Conservation (phyloP, 2,113 vertebrate species). For the Vimba vimba region DNA sequence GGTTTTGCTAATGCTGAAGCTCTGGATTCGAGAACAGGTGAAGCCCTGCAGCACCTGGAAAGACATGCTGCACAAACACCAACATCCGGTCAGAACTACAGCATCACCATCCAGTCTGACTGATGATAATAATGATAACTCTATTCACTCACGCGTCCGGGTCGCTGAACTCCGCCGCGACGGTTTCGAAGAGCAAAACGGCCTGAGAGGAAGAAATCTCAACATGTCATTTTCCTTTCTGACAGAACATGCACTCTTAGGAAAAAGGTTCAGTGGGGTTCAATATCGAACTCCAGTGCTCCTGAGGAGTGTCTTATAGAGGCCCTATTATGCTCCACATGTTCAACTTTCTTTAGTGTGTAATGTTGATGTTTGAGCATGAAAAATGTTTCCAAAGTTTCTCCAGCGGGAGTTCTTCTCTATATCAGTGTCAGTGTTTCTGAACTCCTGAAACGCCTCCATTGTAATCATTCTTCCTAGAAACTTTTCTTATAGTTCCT, state of each 20-base stretch:
- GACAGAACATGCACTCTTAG: neutral
- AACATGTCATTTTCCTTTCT: neutral
- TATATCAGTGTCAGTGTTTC: no score
- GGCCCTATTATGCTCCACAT: no score
- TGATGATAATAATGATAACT: neutral
- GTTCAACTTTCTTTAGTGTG: no score
- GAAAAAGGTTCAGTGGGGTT: neutral
- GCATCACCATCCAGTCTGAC: neutral
- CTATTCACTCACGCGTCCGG: slow-evolving; percentile 62
- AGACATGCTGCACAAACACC: slow-evolving; percentile 66
- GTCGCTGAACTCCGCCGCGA: slow-evolving; percentile 58
- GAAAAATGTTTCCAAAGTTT: no score
- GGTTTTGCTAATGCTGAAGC: slow-evolving; percentile 33
- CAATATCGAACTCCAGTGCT: no score
- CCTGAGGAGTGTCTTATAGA: no score
- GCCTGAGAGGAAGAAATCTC: slow-evolving; percentile 55
- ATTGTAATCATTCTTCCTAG: no score
- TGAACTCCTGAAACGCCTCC: no score
- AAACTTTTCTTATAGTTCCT: no score
- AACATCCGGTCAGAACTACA: neutral
- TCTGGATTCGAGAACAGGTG: slow-evolving; percentile 67
- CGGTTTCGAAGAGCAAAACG: slow-evolving; percentile 66
- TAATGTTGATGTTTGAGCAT: no score
- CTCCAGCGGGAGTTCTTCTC: no score
- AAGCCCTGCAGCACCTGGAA: slow-evolving; percentile 76